Evolutionary conservation across 2,797 vertebrate genomes (phyloP), one percentile per base, ranked within the genome.

Genomic region (Tapirus indicus): DNA sequence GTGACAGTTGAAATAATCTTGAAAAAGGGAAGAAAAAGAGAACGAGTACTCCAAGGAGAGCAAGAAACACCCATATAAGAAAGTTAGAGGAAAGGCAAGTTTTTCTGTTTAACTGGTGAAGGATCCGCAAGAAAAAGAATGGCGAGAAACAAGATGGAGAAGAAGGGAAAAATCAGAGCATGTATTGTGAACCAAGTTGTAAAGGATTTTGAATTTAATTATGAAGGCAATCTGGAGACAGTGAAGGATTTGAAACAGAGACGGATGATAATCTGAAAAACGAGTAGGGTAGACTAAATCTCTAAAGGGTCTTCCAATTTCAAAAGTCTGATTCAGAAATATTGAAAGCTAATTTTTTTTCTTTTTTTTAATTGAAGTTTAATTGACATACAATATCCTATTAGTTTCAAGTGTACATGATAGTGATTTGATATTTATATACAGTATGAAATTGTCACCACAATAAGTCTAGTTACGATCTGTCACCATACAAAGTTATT

Each of bases 261-360:
- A 95, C 13, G 69, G 13, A 56, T 23, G 66, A 58, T 58, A 44
- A 85, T 5, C n/a, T 88, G 60, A 52, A n/a, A 92, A 94, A 29
- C 47, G 69, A 89, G 60, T 72, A n/a, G 13, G 9, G 14, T 13
- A 1, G 8, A 49, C 7, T 32, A 44, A 6, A n/a, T 69, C 56
- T 72, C 85, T 77, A 54, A 68, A n/a, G 18, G 32, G 14, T 87
- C 69, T 94, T 88, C n/a, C 41, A 69, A 17, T 86, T 94, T 80
- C 44, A 86, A 74, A 35, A 74, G 7, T 58, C 69, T 56, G 66
- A 88, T 88, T 92, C 35, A 83, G 69, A 92, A 96, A 83, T 86
- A 5, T 71, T 56, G 62, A 91, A 83, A 77, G 10, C n/a, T 77
- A 74, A 49, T 64, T 47, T 88, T 56, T 56, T 52, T 52, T 52